Evolutionary conservation across 1,140 invertebrate species (phyloP).

Genomic region (Drosophila arawakana): DNA sequence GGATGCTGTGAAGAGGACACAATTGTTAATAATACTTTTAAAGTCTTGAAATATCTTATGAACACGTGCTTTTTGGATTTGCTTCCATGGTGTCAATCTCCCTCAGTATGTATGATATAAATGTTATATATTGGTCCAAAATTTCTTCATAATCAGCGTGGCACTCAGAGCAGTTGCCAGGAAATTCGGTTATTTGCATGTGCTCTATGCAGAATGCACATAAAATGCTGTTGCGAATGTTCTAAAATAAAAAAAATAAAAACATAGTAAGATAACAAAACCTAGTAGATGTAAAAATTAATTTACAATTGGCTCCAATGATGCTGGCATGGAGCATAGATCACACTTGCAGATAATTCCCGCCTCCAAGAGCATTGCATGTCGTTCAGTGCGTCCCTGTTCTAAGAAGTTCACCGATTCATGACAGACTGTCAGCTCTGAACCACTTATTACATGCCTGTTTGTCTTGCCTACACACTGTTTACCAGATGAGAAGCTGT

Average conservation of each 20-base stretch:
- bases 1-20: conserved; percentile 1
- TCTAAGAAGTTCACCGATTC: background rate
- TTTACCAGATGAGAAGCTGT: conserved; percentile 16
- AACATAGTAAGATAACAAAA: no score
- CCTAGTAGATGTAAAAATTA: background rate
- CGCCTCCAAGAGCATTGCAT: background rate
- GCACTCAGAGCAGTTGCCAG: conserved; percentile 16
- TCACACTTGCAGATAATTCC: conserved; percentile 10
- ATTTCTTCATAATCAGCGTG: conserved; percentile 7
- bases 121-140: conserved; percentile 7
- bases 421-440: conserved; percentile 30
- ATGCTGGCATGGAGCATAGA: conserved; percentile 5
- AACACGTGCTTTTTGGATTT: conserved; percentile 16
- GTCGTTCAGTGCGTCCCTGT: background rate
- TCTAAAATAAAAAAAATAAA: conserved; percentile 13
- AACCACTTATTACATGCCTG: conserved; percentile 15
- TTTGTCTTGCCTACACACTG: conserved; percentile 30
- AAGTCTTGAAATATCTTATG: no score
- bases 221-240: conserved; percentile 5
- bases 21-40: background rate
- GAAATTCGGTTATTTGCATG: conserved; percentile 1
- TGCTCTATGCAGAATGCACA: conserved; percentile 11
- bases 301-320: conserved; percentile 4
- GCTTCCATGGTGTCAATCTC: conserved; percentile 12
- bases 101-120: conserved; percentile 4